A percentile compares a stretch with the other conserved stretches of the same genome.
These are phyloP conservation scores for Nephrotoma flavescens DNA, from an alignment of 2,888 invertebrate species.

Conservation along the genomic window DNA sequence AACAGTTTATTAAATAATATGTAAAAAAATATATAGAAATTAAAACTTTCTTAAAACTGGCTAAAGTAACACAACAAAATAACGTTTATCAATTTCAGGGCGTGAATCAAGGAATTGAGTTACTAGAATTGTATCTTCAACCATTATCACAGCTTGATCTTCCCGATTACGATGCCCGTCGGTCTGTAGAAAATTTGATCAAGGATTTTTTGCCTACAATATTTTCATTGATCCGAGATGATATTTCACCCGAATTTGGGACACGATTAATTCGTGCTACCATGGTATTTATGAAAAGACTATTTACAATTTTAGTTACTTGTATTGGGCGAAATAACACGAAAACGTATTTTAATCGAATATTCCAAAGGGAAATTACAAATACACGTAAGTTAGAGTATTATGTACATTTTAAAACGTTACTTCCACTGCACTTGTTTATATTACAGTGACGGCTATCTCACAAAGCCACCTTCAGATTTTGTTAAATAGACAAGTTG, in stretches of 20 bases:
- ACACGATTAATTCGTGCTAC: slow-evolving; percentile 21
- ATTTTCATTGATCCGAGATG: slow-evolving; percentile 20
- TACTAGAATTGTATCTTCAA: slow-evolving; percentile 12
- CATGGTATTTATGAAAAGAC: slow-evolving; percentile 22
- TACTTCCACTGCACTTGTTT: not conserved
- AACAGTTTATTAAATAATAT: too few species aligned
- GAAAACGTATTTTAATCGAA: slow-evolving; percentile 25
- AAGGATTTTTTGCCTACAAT: slow-evolving; percentile 21
- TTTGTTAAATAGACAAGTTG: slow-evolving; percentile 8
- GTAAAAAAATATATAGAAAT: too few species aligned
- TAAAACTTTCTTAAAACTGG: too few species aligned
- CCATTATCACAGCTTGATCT: slow-evolving; percentile 27
- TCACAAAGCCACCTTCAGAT: not conserved
- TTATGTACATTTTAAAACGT: not conserved
- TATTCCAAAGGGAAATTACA: slow-evolving; percentile 17
- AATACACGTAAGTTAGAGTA: slow-evolving; percentile 12
- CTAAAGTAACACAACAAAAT: not conserved
- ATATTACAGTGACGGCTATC: not conserved
- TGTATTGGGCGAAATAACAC: slow-evolving; percentile 27
- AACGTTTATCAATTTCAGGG: not conserved
- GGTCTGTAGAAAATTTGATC: slow-evolving; percentile 26
- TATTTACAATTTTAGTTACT: slow-evolving; percentile 25
- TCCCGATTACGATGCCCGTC: slow-evolving; percentile 26
- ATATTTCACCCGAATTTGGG: slow-evolving; percentile 21
- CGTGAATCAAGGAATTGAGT: not conserved